Evolutionary conservation across 2,113 vertebrate genomes (phyloP).

Genomic region (Chamaetylas fuelleborni): DNA sequence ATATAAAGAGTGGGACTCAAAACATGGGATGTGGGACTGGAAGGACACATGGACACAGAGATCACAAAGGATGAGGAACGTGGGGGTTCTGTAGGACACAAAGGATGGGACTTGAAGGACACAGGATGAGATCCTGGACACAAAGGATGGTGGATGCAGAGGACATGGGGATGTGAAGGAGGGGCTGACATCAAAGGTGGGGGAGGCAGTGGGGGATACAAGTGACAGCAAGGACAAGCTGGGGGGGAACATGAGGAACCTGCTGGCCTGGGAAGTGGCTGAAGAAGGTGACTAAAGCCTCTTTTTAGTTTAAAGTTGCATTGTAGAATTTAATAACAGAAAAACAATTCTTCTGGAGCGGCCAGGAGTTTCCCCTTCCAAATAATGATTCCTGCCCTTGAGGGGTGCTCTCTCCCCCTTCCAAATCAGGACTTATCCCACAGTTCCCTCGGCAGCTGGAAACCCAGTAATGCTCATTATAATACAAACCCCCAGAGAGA

Average conservation of each 20-base stretch:
- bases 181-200: background rate
- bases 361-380: background rate
- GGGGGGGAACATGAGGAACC: accelerated
- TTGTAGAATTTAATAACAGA: background rate
- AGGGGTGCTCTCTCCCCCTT: accelerated
- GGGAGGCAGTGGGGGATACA: background rate
- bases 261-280: background rate
- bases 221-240: background rate
- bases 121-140: accelerated
- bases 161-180: background rate
- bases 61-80: background rate
- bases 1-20: background rate
- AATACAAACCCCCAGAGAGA: background rate
- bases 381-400: background rate
- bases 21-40: background rate
- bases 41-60: background rate
- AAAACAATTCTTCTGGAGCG: background rate
- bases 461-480: background rate
- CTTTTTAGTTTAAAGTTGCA: background rate
- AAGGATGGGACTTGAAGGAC: background rate
- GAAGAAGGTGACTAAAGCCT: background rate
- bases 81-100: too few relatives aligned
- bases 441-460: accelerated
- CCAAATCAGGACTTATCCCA: background rate
- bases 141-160: background rate